Percentiles rank a stretch among this genome's conserved stretches.
Evolutionary conservation across 2,797 vertebrate genomes (phyloP).

Genomic region (Myotis planiceps): DNA sequence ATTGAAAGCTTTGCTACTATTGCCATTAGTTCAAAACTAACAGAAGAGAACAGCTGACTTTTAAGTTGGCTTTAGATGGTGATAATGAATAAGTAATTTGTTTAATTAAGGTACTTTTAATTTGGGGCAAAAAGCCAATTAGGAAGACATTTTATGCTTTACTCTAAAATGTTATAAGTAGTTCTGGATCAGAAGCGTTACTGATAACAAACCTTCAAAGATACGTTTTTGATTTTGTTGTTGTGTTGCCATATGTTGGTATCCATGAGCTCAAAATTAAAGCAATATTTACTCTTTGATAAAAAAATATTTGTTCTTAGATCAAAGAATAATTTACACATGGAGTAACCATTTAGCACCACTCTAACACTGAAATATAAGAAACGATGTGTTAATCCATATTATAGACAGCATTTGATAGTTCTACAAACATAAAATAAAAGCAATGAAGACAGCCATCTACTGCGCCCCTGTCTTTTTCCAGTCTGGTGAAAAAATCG

Average conservation of each 20-base stretch:
- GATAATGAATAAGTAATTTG: conserved; percentile 52
- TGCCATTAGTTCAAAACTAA: conserved; percentile 42
- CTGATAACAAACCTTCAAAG: conserved; percentile 71
- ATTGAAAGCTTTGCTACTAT: conserved; percentile 57
- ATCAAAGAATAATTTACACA: conserved; percentile 66
- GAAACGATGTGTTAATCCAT: not conserved
- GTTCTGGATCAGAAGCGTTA: conserved; percentile 54
- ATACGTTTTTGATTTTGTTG: not conserved
- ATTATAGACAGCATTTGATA: not conserved
- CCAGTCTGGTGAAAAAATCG: not conserved
- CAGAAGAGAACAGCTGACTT: conserved; percentile 29
- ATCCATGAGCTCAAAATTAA: conserved; percentile 54
- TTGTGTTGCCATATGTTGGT: conserved; percentile 25
- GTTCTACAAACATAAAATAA: not conserved
- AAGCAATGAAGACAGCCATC: not conserved
- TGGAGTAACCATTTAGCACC: conserved; percentile 8
- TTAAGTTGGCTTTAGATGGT: conserved; percentile 51
- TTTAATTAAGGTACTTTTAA: conserved; percentile 72
- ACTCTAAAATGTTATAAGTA: conserved; percentile 47
- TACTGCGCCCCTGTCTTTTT: not conserved
- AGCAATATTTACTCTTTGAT: conserved; percentile 62
- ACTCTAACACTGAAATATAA: not conserved
- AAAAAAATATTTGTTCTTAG: conserved; percentile 60
- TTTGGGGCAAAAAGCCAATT: conserved; percentile 51
- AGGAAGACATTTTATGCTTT: conserved; percentile 43